Percentiles rank a stretch among this genome's conserved stretches.
Evolutionary conservation across 2,888 invertebrate genomes (phyloP).

Genomic region (Eretmocerus hayati): DNA sequence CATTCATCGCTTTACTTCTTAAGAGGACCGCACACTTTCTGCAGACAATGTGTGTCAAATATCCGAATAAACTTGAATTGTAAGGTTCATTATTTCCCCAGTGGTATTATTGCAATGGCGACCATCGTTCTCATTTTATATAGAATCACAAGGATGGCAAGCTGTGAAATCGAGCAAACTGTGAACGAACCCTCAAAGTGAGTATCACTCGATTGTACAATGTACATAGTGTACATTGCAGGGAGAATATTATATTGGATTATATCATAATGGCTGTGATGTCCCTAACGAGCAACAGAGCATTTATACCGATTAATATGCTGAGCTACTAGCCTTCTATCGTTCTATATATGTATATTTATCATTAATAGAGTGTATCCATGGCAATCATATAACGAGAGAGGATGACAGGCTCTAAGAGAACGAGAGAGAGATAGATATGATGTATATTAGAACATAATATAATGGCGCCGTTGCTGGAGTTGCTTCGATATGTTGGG

Average conservation of each 20-base stretch:
- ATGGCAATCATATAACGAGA: slow-evolving; percentile 44
- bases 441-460: too few species aligned
- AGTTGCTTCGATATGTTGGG: too few species aligned
- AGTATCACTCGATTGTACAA: not conserved
- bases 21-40: slow-evolving; percentile 1
- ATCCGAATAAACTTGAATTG: not conserved
- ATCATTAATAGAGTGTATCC: slow-evolving; percentile 47
- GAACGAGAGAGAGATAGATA: too few species aligned
- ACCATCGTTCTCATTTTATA: not conserved
- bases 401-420: slow-evolving; percentile 12
- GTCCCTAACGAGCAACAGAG: slow-evolving; percentile 15
- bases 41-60: slow-evolving; percentile 11
- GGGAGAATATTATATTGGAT: too few species aligned
- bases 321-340: slow-evolving; percentile 38
- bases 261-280: too few species aligned
- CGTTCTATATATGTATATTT: slow-evolving; percentile 39
- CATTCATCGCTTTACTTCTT: too few species aligned
- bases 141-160: not conserved
- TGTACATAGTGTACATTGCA: too few species aligned
- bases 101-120: slow-evolving; percentile 4
- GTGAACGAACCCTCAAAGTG: not conserved
- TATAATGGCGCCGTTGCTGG: too few species aligned
- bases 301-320: slow-evolving; percentile 36
- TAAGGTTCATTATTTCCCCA: slow-evolving; percentile 11
- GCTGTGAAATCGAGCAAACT: not conserved